These are phyloP conservation scores for Pseudomyrmex pallidus DNA, from an alignment of 1,140 invertebrate genomes.

Conservation along the genomic window DNA sequence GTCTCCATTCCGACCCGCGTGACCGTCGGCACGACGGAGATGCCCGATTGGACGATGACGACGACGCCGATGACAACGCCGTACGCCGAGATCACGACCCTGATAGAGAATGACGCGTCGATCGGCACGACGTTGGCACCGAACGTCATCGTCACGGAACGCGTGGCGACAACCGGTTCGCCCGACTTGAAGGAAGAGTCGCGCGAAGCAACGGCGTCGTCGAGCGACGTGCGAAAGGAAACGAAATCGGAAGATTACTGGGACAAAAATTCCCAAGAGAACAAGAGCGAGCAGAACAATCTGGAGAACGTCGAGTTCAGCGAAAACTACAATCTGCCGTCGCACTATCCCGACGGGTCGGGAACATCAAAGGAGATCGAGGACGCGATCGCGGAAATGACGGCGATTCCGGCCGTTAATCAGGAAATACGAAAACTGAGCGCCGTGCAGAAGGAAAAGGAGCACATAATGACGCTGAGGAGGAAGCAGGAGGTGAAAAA, in stretches of 20 bases:
- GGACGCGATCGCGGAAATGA: background rate
- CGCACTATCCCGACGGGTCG: background rate
- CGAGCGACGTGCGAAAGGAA: background rate
- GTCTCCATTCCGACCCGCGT: constrained; percentile 21
- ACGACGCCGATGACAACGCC: constrained; percentile 45
- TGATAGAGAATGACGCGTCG: constrained; percentile 17
- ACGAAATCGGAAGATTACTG: background rate
- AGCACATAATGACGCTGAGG: constrained; percentile 9
- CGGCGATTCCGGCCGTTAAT: background rate
- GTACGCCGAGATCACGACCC: constrained; percentile 49
- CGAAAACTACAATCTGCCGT: constrained; percentile 20
- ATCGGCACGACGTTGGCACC: constrained; percentile 11
- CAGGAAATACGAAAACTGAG: background rate
- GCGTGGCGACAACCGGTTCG: constrained; percentile 22
- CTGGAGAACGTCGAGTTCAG: constrained; percentile 26
- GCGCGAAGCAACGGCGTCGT: constrained; percentile 1
- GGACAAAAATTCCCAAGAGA: constrained; percentile 17
- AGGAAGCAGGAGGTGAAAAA: constrained; percentile 18
- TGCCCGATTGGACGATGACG: constrained; percentile 64
- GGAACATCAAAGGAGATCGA: background rate
- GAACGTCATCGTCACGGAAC: constrained; percentile 9
- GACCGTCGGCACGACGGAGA: constrained; percentile 47
- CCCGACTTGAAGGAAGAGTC: background rate
- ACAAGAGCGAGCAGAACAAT: background rate
- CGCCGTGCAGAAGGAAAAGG: background rate